Base-by-base conservation (phyloP, 2,888 invertebrate species). In the Hydraecia micacea region DNA sequence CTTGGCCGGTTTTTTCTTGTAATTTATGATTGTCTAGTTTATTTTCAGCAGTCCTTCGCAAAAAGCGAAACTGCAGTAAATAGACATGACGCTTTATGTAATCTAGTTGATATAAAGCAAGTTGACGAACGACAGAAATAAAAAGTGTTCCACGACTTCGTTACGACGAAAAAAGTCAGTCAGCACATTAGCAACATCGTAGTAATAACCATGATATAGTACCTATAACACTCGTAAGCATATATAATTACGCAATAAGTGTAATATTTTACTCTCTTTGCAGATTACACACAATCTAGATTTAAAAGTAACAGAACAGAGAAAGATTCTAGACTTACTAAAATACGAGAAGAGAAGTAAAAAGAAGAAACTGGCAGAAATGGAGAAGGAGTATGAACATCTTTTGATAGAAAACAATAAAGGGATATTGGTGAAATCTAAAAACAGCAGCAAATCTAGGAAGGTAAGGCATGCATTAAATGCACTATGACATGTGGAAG, bases 301-400 rank as follows among this genome's bases (percentile, higher is more conserved):
- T 90, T 93, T 98, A 15, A 98, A 98, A 94, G 97, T 98, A 39
- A 98, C 97, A 83, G 98, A 98, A 89, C 97, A 97, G 89, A 96
- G 97, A 68, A 98, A 98, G 92, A 97, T 98, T 90, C 93, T 98
- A 80, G 98, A 98, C 95, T 94, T 98, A 71, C 92, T 98, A 39
- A 97, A 97, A 85, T 98, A 98, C 93, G 97, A 98, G 85, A 97
- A 97, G 77, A 97, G 97, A 90, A 97, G 97, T 92, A 97, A 97
- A 83, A 97, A 97, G 92, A 96, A 95, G 71, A 96, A 97, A 83
- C 95, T 98, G 32, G 96, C 96, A 28, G 95, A 97, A 25, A 89
- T 98, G 49, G 97, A 97, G 80, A 97, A 97, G 70, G 97, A 97
- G 84, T 98, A 98, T 87, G 97, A 98, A 81, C 95, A 96, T 73